Base-by-base conservation (phyloP, 2,797 vertebrate genomes). In the Steatocranus sp. region DNA sequence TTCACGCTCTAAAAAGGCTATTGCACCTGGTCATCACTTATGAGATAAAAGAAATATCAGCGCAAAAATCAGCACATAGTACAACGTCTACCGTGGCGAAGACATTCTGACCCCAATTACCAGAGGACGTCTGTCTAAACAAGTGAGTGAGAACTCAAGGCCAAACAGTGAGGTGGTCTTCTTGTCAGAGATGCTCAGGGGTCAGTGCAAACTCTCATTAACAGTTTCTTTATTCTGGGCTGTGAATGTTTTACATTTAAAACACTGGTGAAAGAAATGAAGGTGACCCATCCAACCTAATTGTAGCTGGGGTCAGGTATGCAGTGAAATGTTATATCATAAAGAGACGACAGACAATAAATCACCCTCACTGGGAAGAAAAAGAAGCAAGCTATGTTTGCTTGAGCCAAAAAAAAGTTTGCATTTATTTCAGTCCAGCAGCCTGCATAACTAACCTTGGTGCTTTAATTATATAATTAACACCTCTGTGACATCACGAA, bases 61-160 rank as follows among this genome's bases (percentile, higher is more conserved):
- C 80, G 76, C 27, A 4, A 87, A 61, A 88, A 87, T 91, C 86
- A 46, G n/a, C 23, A 66, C 80, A 81, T 83, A 90, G 86, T 74
- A 49, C 34, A 18, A 78, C 49, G 23, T 76, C 61, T 51, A 56
- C 25, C 3, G 1, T 27, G 66, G 30, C 23, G 0, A 63, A 82
- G 86, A 91, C 89, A 86, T 88, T 75, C 81, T 88, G 88, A 94
- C 93, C 93, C 92, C 93, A 94, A 92, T 94, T 95, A 94, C 73
- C 83, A 83, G 79, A 68, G 73, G 54, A 80, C 56, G 84, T 80
- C 80, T 82, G 63, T 85, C 85, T 83, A 83, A 88, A 88, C 82
- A 90, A 83, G 34, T 2, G 7, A 74, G 83, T 53, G 61, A 84
- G 82, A 90, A 90, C 85, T 90, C 88, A 91, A 87, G 91, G 92